A percentile compares a stretch with the other conserved stretches of the same genome.
phyloP scores from a whole-genome alignment of 2,888 invertebrate genomes.

The Linyphia triangularis region DNA sequence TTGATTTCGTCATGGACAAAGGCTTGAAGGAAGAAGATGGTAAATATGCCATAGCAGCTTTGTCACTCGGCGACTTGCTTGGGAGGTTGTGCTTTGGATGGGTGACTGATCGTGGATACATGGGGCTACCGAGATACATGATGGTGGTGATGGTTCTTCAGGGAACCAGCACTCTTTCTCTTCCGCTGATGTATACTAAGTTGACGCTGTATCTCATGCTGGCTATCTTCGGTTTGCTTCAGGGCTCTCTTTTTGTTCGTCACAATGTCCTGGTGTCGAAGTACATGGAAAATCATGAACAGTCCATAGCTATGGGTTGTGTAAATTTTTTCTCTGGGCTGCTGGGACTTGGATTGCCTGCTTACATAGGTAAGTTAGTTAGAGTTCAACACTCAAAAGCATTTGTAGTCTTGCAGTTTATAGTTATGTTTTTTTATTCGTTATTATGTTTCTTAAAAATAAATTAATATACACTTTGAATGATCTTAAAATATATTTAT shows the following conservation, averaged over 20 bases:
- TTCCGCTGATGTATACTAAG: constrained; percentile 24
- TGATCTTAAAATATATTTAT: not conserved
- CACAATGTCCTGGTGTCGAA: constrained; percentile 53
- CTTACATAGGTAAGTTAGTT: constrained; percentile 54
- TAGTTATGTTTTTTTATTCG: not conserved
- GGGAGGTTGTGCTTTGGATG: constrained; percentile 75
- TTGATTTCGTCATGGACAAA: constrained; percentile 75
- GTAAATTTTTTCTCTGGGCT: constrained; percentile 65
- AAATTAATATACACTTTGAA: not conserved
- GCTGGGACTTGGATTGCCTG: constrained; percentile 55
- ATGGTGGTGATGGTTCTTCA: constrained; percentile 52
- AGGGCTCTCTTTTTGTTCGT: constrained; percentile 53
- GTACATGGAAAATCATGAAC: constrained; percentile 51
- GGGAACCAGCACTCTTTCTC: constrained; percentile 32
- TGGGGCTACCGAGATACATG: constrained; percentile 59
- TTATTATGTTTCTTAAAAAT: no score
- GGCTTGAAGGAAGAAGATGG: constrained; percentile 60
- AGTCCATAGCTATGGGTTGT: constrained; percentile 71
- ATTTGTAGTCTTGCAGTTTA: not conserved
- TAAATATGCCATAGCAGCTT: constrained; percentile 66
- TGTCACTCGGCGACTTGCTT: constrained; percentile 74
- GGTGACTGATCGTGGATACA: constrained; percentile 64
- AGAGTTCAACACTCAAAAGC: not conserved
- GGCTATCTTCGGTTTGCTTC: constrained; percentile 46
- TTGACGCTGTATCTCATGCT: constrained; percentile 1